Evolutionary conservation across 2,797 vertebrate species (phyloP).

Genomic region (Hylomyscus alleni): DNA sequence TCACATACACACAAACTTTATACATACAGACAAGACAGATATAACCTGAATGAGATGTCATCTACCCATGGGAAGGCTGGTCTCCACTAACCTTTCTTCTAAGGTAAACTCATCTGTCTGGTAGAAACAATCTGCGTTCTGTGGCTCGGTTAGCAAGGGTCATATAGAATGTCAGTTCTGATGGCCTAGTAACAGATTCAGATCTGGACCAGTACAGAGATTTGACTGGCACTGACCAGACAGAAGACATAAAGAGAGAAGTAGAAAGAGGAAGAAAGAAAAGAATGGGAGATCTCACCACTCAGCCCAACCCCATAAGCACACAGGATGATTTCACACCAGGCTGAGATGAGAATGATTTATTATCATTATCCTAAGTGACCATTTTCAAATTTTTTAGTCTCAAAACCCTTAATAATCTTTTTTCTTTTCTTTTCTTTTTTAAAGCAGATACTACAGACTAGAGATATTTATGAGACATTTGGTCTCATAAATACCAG

Average conservation of each 20-base stretch:
- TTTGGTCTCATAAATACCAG: not conserved
- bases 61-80: not conserved
- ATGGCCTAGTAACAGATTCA: not conserved
- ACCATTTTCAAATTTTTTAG: not conserved
- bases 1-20: not conserved
- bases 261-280: not conserved
- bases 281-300: not conserved
- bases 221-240: not conserved
- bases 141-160: not conserved
- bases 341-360: not conserved
- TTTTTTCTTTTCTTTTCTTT: not conserved
- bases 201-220: not conserved
- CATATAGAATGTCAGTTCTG: no score
- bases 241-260: not conserved
- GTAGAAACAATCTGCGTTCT: not conserved
- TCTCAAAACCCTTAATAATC: not conserved
- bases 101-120: not conserved
- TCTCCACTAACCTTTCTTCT: not conserved
- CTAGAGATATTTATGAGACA: not conserved
- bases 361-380: not conserved
- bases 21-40: not conserved
- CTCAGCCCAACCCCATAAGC: not conserved
- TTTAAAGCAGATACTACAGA: not conserved
- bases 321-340: not conserved
- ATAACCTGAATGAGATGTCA: fast-evolving